Conservation (phyloP, 2,797 vertebrate species). For the Esox masquinongy region DNA sequence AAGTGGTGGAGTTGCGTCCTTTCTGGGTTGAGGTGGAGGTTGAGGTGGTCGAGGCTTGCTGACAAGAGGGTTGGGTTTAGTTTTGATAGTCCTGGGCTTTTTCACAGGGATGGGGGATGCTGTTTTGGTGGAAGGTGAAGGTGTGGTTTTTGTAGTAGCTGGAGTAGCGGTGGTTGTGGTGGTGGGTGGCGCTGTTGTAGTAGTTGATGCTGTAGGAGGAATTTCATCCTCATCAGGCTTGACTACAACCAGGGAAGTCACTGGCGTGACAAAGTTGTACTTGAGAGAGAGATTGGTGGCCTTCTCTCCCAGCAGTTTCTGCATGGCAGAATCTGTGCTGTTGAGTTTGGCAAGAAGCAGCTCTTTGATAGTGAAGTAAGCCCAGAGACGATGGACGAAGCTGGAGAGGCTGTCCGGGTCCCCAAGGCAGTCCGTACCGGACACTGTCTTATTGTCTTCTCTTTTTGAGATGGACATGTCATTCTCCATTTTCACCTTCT, state of each 20-base stretch:
- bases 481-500: slow-evolving; percentile 70
- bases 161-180: slow-evolving; percentile 43
- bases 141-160: slow-evolving; percentile 34
- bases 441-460: slow-evolving; percentile 50
- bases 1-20: slow-evolving; percentile 23
- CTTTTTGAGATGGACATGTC: slow-evolving; percentile 55
- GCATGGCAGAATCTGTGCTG: slow-evolving; percentile 63
- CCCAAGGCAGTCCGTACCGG: slow-evolving; percentile 51
- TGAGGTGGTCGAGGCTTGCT: slow-evolving; percentile 44
- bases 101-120: slow-evolving; percentile 33
- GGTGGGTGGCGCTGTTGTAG: slow-evolving; percentile 37
- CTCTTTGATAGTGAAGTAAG: slow-evolving; percentile 85
- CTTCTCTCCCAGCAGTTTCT: slow-evolving; percentile 75
- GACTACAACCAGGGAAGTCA: slow-evolving; percentile 84
- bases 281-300: slow-evolving; percentile 84
- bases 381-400: slow-evolving; percentile 84
- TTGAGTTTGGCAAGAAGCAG: slow-evolving; percentile 78
- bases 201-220: slow-evolving; percentile 47
- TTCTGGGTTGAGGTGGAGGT: slow-evolving; percentile 43
- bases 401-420: slow-evolving; percentile 60
- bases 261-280: slow-evolving; percentile 85
- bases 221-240: slow-evolving; percentile 75
- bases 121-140: slow-evolving; percentile 26
- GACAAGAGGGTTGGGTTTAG: slow-evolving; percentile 37
- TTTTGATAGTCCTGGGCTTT: slow-evolving; percentile 51